These are phyloP conservation scores for Eumeta japonica DNA, from an alignment of 1,140 invertebrate genomes.

Conservation along the genomic window DNA sequence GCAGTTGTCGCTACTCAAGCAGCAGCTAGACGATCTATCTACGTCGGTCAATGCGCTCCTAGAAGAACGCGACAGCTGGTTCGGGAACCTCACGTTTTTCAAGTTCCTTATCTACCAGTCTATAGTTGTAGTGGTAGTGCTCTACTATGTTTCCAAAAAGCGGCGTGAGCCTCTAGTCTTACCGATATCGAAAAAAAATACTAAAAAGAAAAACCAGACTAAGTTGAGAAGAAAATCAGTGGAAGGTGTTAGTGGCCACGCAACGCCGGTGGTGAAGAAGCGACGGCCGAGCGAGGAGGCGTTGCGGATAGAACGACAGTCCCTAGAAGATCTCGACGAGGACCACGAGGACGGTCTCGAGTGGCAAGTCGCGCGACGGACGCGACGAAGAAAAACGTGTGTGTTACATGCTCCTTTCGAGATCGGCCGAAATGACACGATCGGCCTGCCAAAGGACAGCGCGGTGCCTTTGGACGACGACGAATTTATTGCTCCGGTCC, in stretches of 20 bases:
- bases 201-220: slow-evolving; percentile 34
- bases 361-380: slow-evolving; percentile 46
- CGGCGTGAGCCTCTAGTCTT: slow-evolving; percentile 28
- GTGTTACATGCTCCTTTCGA: slow-evolving; percentile 33
- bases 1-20: slow-evolving; percentile 60
- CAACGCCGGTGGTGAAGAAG: slow-evolving; percentile 53
- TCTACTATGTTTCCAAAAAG: slow-evolving; percentile 40
- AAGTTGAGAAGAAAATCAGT: slow-evolving; percentile 62
- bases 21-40: slow-evolving; percentile 63
- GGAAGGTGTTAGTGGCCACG: slow-evolving; percentile 58
- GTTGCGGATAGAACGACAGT: slow-evolving; percentile 64
- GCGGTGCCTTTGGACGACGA: slow-evolving; percentile 46
- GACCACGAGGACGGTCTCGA: slow-evolving; percentile 52
- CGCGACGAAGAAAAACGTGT: slow-evolving; percentile 39
- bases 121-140: slow-evolving; percentile 31
- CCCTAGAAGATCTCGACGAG: slow-evolving; percentile 50
- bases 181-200: slow-evolving; percentile 24
- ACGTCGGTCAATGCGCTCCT: slow-evolving; percentile 59
- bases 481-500: slow-evolving; percentile 45
- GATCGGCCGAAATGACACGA: slow-evolving; percentile 28
- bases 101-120: slow-evolving; percentile 48
- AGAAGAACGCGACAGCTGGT: slow-evolving; percentile 66
- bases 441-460: slow-evolving; percentile 38
- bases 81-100: slow-evolving; percentile 59
- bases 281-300: slow-evolving; percentile 77